Percentiles rank a stretch among this genome's conserved stretches.
Evolutionary conservation across 2,113 vertebrate genomes (phyloP).

Genomic region (Nibea albiflora): DNA sequence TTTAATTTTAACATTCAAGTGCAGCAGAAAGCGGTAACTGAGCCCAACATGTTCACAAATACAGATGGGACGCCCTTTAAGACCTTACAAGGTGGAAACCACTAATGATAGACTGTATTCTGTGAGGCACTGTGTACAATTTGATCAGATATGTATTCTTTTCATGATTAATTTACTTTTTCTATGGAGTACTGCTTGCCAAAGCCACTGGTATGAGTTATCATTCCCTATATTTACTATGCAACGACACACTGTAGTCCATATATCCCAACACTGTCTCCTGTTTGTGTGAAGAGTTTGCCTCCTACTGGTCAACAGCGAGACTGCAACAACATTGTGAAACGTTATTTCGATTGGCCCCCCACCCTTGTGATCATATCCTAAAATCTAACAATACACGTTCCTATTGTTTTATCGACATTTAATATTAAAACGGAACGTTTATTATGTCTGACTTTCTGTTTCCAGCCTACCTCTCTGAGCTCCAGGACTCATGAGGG

Average conservation of each 20-base stretch:
- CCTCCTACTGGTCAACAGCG: slow-evolving; percentile 45
- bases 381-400: background rate
- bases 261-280: background rate
- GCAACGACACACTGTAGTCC: background rate
- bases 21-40: background rate
- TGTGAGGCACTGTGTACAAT: background rate
- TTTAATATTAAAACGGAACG: background rate
- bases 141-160: background rate
- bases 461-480: slow-evolving; percentile 88
- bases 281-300: slow-evolving; percentile 6
- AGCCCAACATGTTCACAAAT: background rate
- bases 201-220: background rate
- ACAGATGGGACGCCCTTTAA: too few species aligned
- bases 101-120: background rate
- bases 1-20: background rate
- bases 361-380: background rate
- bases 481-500: slow-evolving; percentile 89
- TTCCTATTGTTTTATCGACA: background rate
- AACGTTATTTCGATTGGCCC: background rate
- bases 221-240: background rate
- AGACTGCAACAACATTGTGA: slow-evolving; percentile 36
- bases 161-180: background rate
- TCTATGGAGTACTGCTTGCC: background rate
- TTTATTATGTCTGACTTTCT: background rate
- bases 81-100: too few species aligned